Evolutionary conservation across 2,888 invertebrate species (phyloP), one percentile per base, ranked within the genome.

Genomic region (Patella ulyssiponensis): DNA sequence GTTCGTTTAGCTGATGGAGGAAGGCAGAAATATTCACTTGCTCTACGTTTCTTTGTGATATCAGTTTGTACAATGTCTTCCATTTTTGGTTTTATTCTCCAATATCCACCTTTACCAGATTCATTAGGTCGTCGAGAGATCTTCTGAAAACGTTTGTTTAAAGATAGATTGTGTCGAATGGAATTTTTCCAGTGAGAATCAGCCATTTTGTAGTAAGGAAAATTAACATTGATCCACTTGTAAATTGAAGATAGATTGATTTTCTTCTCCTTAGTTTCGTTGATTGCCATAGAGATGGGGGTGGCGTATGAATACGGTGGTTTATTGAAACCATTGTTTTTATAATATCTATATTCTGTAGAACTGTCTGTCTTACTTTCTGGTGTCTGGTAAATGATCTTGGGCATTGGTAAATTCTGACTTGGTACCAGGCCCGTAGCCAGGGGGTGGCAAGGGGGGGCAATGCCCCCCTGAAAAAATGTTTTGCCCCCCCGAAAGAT

Each of bases 51-150:
- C 64, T 23, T 64, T 64, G 20, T 64, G 20, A 23, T 64, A 64
- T 23, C 64, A 64, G 20, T 23, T 64, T 20, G 64, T 23, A 64
- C 14, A 23, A 20, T 64, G 3, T 64, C 64, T 64, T 64, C 64
- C 20, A 23, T 23, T 64, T 23, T 23, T 64, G 64, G 64, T 64
- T 64, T 64, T 20, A 64, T 64, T 64, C 64, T 64, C 64, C 64
- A 64, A 64, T 64, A 64, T 20, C 64, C 64, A 64, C 64, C 64
- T 64, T 64, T 64, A 23, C 64, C 64, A 20, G 23, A 20, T 23
- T 64, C 23, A 64, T 64, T 64, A 20, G 9, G 20, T 23, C 23
- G 20, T 20, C 23, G 20, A 23, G 64, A 23, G 23, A 64, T 23
- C 23, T 64, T 64, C 23, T 64, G 23, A 64, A 64, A 64, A 7